Base-by-base conservation (phyloP, 2,113 vertebrate species). In the Progne subis region DNA sequence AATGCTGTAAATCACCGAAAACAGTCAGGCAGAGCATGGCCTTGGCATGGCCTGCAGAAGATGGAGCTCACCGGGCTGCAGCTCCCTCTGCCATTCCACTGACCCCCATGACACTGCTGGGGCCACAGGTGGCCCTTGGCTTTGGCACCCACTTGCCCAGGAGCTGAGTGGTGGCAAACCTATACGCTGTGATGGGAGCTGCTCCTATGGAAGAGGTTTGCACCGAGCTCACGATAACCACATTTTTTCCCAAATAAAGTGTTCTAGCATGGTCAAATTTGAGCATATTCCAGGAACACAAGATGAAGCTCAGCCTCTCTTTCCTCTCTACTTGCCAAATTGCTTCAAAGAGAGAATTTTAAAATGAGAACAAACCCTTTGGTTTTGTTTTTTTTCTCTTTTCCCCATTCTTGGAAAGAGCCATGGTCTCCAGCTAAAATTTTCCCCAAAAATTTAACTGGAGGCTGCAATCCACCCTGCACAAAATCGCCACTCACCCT, bases 211-310 rank as follows among this genome's bases (percentile, higher is more conserved):
- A 75, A 67, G 72, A 43, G 34, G 18, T 84, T 76, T 85, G 65
- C 28, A 47, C 61, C 0, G 0, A 78, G 76, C 32, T 77, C 32
- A 19, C 39, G 59, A 60, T 87, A 67, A 77, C 46, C 5, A 3
- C 90, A 80, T 86, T 93, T 96, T 93, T 96, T 91, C 92, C 93
- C 85, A 90, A 94, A 96, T 92, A 94, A 94, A 96, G 82, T 55
- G 50, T 78, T 95, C 84, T 59, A 90, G 88, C 47, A 4, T 93
- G 92, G 93, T 93, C 82, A 95, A 94, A 95, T 94, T 68, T 94
- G 90, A 94, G 85, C 43, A 68, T 77, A 86, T 95, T 96, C 92
- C 94, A 96, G 82, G 88, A 91, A 93, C 85, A 60, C 46, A 74
- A 88, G 90, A 94, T 37, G 8, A 77, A 86, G 37, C 72, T 84